phyloP scores from a whole-genome alignment of 2,797 vertebrate species.

The Apogon hyalosoma region DNA sequence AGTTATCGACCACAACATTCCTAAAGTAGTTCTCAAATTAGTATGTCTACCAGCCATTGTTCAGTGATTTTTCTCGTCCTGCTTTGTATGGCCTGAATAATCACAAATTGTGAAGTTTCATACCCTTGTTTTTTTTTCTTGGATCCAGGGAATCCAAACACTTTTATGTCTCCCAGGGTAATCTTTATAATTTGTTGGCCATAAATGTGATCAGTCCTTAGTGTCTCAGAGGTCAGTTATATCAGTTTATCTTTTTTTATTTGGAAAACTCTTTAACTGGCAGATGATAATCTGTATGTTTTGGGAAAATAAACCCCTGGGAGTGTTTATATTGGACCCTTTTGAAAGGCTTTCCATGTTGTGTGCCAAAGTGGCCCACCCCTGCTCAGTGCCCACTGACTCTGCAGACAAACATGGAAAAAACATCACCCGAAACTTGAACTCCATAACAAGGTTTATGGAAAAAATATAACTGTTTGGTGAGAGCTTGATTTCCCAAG shows the following conservation, averaged over 20 bases:
- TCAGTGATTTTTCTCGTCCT: neutral
- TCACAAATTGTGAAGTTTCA: slow-evolving; percentile 2
- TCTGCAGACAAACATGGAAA: slow-evolving; percentile 73
- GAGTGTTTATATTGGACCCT: slow-evolving; percentile 47
- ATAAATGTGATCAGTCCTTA: slow-evolving; percentile 1
- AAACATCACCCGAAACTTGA: slow-evolving; percentile 56
- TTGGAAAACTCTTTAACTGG: slow-evolving; percentile 3
- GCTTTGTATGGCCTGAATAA: neutral
- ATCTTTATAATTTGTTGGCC: neutral
- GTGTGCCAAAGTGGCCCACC: slow-evolving; percentile 59
- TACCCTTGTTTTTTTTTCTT: neutral
- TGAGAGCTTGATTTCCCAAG: slow-evolving; percentile 40
- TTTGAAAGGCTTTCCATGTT: slow-evolving; percentile 59
- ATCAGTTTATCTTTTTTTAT: slow-evolving; percentile 1
- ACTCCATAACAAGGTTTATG: slow-evolving; percentile 45
- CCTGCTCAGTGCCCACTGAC: slow-evolving; percentile 41
- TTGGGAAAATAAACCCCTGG: slow-evolving; percentile 15
- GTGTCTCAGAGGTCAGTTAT: neutral
- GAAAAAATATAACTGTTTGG: slow-evolving; percentile 32
- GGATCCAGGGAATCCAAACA: neutral
- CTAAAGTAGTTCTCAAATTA: neutral
- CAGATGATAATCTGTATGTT: slow-evolving; percentile 34
- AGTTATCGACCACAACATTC: neutral
- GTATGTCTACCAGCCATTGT: neutral
- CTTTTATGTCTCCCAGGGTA: neutral